Evolutionary conservation across 2,888 invertebrate species (phyloP).

Genomic region (Furcula furcula): DNA sequence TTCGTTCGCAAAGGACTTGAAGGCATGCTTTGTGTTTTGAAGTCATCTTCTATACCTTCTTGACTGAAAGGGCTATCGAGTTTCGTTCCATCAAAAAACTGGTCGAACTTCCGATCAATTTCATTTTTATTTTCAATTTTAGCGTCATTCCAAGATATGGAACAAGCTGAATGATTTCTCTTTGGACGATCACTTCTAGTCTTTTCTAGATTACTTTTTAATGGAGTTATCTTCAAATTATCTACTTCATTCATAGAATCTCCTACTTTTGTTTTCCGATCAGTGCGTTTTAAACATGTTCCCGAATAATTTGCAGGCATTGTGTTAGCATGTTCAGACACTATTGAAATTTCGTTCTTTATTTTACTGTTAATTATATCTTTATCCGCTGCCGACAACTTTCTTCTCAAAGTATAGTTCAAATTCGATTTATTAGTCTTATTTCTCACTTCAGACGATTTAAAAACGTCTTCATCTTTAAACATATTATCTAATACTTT

Average conservation of each 20-base stretch:
- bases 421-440: slow-evolving; percentile 22
- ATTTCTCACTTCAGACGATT: slow-evolving; percentile 15
- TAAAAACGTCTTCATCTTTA: slow-evolving; percentile 25
- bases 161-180: slow-evolving; percentile 70
- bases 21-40: slow-evolving; percentile 80
- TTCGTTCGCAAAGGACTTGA: slow-evolving; percentile 77
- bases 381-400: slow-evolving; percentile 21
- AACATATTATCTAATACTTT: slow-evolving; percentile 29
- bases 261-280: slow-evolving; percentile 28
- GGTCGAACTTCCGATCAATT: slow-evolving; percentile 63
- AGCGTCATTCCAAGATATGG: slow-evolving; percentile 73
- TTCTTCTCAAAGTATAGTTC: slow-evolving; percentile 13
- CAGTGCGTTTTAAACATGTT: slow-evolving; percentile 39
- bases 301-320: slow-evolving; percentile 22
- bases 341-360: slow-evolving; percentile 22
- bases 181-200: slow-evolving; percentile 51
- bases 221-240: slow-evolving; percentile 36
- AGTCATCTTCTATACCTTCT: slow-evolving; percentile 44
- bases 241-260: slow-evolving; percentile 25
- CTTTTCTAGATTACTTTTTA: slow-evolving; percentile 44
- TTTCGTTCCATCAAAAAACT: slow-evolving; percentile 57
- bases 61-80: slow-evolving; percentile 26
- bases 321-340: slow-evolving; percentile 16
- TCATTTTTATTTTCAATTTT: slow-evolving; percentile 56
- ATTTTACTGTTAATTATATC: slow-evolving; percentile 29